Base-by-base conservation (phyloP, 2,113 vertebrate species). In the Chloroceryle aenea region DNA sequence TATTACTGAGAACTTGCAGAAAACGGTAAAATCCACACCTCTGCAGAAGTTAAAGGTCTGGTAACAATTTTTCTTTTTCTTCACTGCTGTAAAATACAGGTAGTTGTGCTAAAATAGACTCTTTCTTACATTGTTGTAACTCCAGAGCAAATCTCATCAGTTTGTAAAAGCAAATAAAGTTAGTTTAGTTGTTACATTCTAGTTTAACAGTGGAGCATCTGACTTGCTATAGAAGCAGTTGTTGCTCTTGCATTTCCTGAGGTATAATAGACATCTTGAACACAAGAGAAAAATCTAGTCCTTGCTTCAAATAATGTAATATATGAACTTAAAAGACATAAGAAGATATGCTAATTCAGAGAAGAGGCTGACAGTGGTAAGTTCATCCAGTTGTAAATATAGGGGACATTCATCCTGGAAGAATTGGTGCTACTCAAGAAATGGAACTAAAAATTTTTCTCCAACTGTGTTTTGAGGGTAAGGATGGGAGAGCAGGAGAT, bases 1-100 rank as follows among this genome's bases (percentile, higher is more conserved):
- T 73, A 81, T 96, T 89, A 89, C 18, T 66, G 47, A 73, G 77
- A 82, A 87, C 64, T 91, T 94, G n/a, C 14, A 92, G 66, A 82
- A 97, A 95, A 95, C 63, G 62, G 67, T 80, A 85, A 96, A 97
- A 89, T 66, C 48, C 62, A 52, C 11, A 45, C 14, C 12, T 68
- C 67, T 82, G 62, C 56, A 61, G 63, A 56, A 64, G 62, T 32
- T 52, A 17, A 78, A 78, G 47, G 9, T 61, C 67, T 72, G 36
- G 48, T 87, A 32, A 10, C 8, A 3, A 25, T 87, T 76, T 90
- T 52, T 61, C 34, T 56, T 55, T 40, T 56, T 34, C 34, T 74
- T 43, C 9, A 30, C 22, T 93, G 19, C 64, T 34, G 27, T 79
- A 77, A 87, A 92, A 75, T 76, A 73, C 36, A 74, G 34, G 19